These are phyloP conservation scores for Girardinus metallicus DNA, from an alignment of 2,797 vertebrate species.

Conservation along the genomic window DNA sequence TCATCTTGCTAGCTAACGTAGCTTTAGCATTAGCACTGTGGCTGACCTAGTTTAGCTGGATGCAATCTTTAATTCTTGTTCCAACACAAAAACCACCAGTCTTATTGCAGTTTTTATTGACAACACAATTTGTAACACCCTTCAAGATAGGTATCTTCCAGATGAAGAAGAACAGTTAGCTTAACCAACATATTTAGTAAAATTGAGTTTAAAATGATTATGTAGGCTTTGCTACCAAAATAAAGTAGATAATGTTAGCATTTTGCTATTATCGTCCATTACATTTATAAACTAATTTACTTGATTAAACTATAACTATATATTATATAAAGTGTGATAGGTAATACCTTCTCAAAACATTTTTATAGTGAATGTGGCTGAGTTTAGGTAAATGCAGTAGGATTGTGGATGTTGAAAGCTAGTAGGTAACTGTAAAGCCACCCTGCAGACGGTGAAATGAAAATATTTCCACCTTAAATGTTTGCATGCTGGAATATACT, in stretches of 20 bases:
- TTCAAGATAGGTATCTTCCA: neutral
- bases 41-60: neutral
- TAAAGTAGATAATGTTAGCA: neutral
- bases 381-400: constrained; percentile 8
- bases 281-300: neutral
- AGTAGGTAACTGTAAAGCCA: constrained; percentile 15
- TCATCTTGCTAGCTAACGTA: neutral
- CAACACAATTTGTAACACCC: neutral
- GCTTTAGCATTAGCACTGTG: neutral
- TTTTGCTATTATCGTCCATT: neutral
- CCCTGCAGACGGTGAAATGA: neutral
- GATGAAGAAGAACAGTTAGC: neutral
- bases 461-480: neutral
- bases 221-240: neutral
- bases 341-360: neutral
- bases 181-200: neutral
- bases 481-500: constrained; percentile 14
- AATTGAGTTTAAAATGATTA: neutral
- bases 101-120: neutral
- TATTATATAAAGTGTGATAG: neutral
- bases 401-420: neutral
- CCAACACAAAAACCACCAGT: neutral
- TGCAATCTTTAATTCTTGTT: neutral
- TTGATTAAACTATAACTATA: neutral
- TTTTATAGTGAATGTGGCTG: neutral